Base-by-base conservation (phyloP, 2,888 invertebrate genomes). In the Eurois occulta region DNA sequence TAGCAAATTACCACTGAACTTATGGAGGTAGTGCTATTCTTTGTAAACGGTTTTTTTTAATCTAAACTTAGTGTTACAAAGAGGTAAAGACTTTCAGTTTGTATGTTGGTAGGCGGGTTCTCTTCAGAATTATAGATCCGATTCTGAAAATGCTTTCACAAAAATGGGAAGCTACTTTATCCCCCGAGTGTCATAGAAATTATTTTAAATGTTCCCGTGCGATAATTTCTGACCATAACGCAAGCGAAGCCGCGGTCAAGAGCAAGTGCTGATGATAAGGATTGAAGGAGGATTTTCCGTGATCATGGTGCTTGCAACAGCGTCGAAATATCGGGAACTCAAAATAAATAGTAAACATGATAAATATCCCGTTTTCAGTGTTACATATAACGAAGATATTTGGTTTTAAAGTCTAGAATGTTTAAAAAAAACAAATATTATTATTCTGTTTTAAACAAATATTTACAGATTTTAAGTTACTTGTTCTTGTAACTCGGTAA, bases 1-100 rank as follows among this genome's bases (percentile, higher is more conserved):
- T 79, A 79, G 75, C 76, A 84, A 84, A 87, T 87, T 89, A 83
- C 69, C 81, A 70, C 35, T 73, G 62, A 68, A 74, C 55, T 81
- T 84, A 65, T 55, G 55, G 32, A 76, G 13, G 74, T 52, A 69
- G 75, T 18, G 35, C 66, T 35, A 43, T 65, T 60, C 21, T 77
- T 69, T 74, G 65, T 55, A n/a, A 64, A 67, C 7, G 21, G 21
- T 1, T 38, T 64, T 64, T 64, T 64, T 64, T 18, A 21, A 58
- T 58, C 58, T 58, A 7, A 16, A 6, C 28, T 52, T 52, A 28
- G 60, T 32, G 8, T 60, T 32, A 32, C 18, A 32, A 32, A 28
- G 21, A 60, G 8, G 32, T 21, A 21, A 18, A 60, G 18, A 60
- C 32, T 32, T 60, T 60, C 28, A 28, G 58, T 58, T 58, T 28